phyloP scores from a whole-genome alignment of 2,113 vertebrate genomes.

The Oenanthe oenanthe region DNA sequence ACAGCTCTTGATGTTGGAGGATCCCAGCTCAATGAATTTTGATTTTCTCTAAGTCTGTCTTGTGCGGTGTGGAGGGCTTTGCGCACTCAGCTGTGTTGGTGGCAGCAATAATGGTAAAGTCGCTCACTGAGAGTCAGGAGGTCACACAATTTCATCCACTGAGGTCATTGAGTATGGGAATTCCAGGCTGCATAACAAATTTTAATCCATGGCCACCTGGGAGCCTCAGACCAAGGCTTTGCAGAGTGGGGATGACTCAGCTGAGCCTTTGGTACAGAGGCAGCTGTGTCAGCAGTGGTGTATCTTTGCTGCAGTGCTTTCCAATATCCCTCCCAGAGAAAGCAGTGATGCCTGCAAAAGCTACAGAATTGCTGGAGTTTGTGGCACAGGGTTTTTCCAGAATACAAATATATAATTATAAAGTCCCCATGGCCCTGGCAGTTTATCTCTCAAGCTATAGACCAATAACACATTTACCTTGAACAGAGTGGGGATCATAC shows the following conservation, averaged over 20 bases:
- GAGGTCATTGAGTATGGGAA: neutral
- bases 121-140: neutral
- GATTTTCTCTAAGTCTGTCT: neutral
- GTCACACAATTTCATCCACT: neutral
- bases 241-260: neutral
- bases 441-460: neutral
- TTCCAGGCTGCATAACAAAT: neutral
- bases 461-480: neutral
- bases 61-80: fast-evolving
- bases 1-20: neutral
- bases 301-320: neutral
- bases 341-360: neutral
- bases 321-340: neutral
- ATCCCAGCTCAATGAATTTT: neutral
- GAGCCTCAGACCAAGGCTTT: neutral
- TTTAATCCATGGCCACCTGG: neutral
- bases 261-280: neutral
- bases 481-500: neutral
- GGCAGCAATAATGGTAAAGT: neutral
- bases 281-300: neutral
- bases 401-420: neutral
- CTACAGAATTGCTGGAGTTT: neutral
- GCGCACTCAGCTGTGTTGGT: neutral
- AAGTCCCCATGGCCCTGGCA: neutral
- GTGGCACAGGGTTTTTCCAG: neutral